Percentiles rank a stretch among this genome's conserved stretches.
Conservation (phyloP, 1,140 invertebrate species). For the Drosophila chauvacae region DNA sequence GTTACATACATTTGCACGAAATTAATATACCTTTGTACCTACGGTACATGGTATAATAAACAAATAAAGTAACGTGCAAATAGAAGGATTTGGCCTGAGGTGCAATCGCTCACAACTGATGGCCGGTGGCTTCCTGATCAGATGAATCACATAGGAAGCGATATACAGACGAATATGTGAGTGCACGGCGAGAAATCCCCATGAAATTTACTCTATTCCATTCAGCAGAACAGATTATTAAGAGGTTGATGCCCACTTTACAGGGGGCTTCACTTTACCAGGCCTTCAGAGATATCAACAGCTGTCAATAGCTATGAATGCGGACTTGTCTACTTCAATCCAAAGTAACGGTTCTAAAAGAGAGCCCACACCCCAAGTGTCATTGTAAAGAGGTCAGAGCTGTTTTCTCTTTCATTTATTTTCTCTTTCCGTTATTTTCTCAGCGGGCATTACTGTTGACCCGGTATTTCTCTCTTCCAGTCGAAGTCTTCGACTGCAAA, state of each 20-base stretch:
- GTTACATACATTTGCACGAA: too few relatives aligned
- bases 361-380: not conserved
- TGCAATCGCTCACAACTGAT: not conserved
- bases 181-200: not conserved
- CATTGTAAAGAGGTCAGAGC: not conserved
- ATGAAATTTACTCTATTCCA: not conserved
- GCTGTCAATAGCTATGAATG: too few relatives aligned
- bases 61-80: not conserved
- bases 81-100: not conserved
- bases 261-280: not conserved
- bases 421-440: too few relatives aligned
- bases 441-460: not conserved
- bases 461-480: not conserved
- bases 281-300: too few relatives aligned
- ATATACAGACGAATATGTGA: not conserved
- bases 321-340: too few relatives aligned
- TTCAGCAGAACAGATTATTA: not conserved
- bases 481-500: not conserved
- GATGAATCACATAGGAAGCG: conserved; percentile 10
- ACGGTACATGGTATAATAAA: too few relatives aligned
- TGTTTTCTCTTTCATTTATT: not conserved
- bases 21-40: too few relatives aligned
- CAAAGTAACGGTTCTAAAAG: not conserved
- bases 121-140: conserved; percentile 8
- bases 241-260: too few relatives aligned